phyloP scores from a whole-genome alignment of 1,140 invertebrate species.

The Helicoverpa armigera region DNA sequence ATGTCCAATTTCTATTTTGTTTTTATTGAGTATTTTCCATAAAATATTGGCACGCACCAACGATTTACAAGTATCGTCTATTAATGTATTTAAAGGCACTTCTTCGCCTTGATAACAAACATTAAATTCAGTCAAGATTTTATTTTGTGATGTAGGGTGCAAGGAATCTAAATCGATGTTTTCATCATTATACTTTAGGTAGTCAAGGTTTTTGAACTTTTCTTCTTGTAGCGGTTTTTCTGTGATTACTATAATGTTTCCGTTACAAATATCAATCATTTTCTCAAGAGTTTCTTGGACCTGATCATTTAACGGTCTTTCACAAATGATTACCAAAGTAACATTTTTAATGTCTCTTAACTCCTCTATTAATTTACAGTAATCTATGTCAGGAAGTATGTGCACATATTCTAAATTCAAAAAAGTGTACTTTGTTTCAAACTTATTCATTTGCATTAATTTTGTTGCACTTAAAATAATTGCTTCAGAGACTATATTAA shows the following conservation, averaged over 20 bases:
- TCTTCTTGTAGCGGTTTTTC: slow-evolving; percentile 1
- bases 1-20: slow-evolving; percentile 49
- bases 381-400: slow-evolving; percentile 41
- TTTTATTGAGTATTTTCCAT: slow-evolving; percentile 42
- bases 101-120: slow-evolving; percentile 55
- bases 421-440: slow-evolving; percentile 38
- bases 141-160: slow-evolving; percentile 4
- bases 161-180: slow-evolving; percentile 37
- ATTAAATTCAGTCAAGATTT: slow-evolving; percentile 21
- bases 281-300: slow-evolving; percentile 1
- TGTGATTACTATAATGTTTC: slow-evolving; percentile 47
- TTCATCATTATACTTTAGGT: slow-evolving; percentile 17
- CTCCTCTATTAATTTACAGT: slow-evolving; percentile 44
- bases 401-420: slow-evolving; percentile 53
- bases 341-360: slow-evolving; percentile 34
- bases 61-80: slow-evolving; percentile 39
- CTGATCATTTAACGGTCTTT: slow-evolving; percentile 9
- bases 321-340: slow-evolving; percentile 46
- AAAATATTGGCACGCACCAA: slow-evolving; percentile 36
- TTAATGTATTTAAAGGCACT: slow-evolving; percentile 33
- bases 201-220: slow-evolving; percentile 4
- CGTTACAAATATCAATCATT: slow-evolving; percentile 6
- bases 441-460: slow-evolving; percentile 44
- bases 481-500: slow-evolving; percentile 40
- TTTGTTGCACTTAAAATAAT: slow-evolving; percentile 47